A percentile compares a stretch with the other conserved stretches of the same genome.
Evolutionary conservation across 1,140 invertebrate genomes (phyloP).

Genomic region (Temnothorax curvispinosus): DNA sequence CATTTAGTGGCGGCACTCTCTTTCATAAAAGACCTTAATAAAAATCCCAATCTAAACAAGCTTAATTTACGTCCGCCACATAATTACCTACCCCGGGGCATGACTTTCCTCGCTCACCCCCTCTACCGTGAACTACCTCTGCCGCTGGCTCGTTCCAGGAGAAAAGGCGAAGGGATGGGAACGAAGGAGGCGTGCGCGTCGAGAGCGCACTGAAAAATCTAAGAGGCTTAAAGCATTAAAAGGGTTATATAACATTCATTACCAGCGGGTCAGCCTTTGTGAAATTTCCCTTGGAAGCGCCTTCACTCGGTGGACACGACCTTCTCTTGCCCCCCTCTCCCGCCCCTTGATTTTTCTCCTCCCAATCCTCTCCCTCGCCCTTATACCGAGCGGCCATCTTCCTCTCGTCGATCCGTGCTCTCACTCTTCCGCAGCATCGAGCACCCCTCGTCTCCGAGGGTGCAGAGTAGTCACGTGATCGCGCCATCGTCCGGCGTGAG

Average conservation of each 20-base stretch:
- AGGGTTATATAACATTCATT: slow-evolving; percentile 87
- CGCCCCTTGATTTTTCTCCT: slow-evolving; percentile 52
- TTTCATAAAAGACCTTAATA: slow-evolving; percentile 85
- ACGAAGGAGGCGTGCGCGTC: slow-evolving; percentile 66
- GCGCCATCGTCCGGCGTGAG: slow-evolving; percentile 59
- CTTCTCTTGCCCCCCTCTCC: slow-evolving; percentile 47
- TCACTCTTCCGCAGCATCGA: slow-evolving; percentile 51
- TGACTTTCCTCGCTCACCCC: slow-evolving; percentile 52
- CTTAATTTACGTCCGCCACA: slow-evolving; percentile 86
- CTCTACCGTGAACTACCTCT: slow-evolving; percentile 65
- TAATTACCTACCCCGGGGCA: slow-evolving; percentile 85
- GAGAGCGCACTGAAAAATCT: slow-evolving; percentile 85
- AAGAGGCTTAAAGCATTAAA: slow-evolving; percentile 86
- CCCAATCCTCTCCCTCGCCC: neutral
- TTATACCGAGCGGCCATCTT: slow-evolving; percentile 32
- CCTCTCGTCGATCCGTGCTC: slow-evolving; percentile 11
- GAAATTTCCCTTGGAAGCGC: slow-evolving; percentile 82
- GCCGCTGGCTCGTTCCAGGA: slow-evolving; percentile 66
- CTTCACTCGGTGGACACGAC: slow-evolving; percentile 61
- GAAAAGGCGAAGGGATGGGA: slow-evolving; percentile 46
- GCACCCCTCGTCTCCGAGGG: slow-evolving; percentile 65
- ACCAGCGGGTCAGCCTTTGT: slow-evolving; percentile 85
- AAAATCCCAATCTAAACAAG: slow-evolving; percentile 87
- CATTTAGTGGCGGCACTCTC: slow-evolving; percentile 81
- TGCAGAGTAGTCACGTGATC: slow-evolving; percentile 68